A percentile compares a stretch with the other conserved stretches of the same genome.
These are phyloP conservation scores for Scaptomyza polygonia DNA, from an alignment of 2,888 invertebrate genomes.

Conservation along the genomic window DNA sequence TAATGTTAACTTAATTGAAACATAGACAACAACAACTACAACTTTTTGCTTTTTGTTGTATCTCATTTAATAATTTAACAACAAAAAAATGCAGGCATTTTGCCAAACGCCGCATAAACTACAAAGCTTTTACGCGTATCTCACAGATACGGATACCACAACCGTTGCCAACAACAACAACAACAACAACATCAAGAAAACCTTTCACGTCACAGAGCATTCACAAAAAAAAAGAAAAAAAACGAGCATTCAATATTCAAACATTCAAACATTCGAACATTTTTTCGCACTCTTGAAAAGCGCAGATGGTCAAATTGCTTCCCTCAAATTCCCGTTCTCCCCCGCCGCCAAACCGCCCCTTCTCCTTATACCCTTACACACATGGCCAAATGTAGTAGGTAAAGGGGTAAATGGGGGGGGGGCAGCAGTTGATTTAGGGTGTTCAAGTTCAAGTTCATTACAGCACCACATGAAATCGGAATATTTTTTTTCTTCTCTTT, in stretches of 20 bases:
- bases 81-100: slow-evolving; percentile 59
- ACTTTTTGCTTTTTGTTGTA: slow-evolving; percentile 46
- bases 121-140: slow-evolving; percentile 79
- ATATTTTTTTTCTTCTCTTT: slow-evolving; percentile 14
- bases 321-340: too few relatives aligned
- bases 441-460: slow-evolving; percentile 75
- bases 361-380: too few relatives aligned
- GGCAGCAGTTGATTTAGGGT: background rate
- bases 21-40: slow-evolving; percentile 46
- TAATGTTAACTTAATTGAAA: slow-evolving; percentile 76
- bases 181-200: slow-evolving; percentile 5
- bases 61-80: slow-evolving; percentile 60
- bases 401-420: background rate
- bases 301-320: slow-evolving; percentile 36
- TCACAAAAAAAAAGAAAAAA: too few relatives aligned
- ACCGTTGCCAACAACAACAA: background rate
- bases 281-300: slow-evolving; percentile 40
- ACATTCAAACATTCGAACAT: slow-evolving; percentile 5
- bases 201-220: slow-evolving; percentile 49
- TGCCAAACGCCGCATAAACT: slow-evolving; percentile 72
- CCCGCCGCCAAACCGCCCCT: too few relatives aligned
- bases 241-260: slow-evolving; percentile 27
- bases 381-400: background rate
- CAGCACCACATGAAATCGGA: slow-evolving; percentile 49
- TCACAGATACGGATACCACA: slow-evolving; percentile 59